Percentiles rank a stretch among this genome's conserved stretches.
Evolutionary conservation across 2,797 vertebrate genomes (phyloP).

Genomic region (Phoebastria nigripes): DNA sequence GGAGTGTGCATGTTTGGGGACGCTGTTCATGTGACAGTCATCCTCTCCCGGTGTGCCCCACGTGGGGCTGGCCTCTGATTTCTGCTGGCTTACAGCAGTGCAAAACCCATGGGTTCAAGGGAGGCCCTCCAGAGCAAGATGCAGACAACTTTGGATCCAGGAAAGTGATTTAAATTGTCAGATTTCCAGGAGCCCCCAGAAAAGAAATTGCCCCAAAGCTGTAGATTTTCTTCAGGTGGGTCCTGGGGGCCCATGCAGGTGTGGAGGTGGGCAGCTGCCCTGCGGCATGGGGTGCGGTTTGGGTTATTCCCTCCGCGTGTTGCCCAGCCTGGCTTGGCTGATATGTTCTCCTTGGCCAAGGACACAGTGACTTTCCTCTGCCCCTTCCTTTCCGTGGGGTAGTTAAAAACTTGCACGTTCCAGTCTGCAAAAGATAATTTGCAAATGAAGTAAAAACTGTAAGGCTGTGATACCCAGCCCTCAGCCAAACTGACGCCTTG

Average conservation of each 20-base stretch:
- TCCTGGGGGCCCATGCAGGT: neutral
- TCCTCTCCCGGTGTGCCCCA: neutral
- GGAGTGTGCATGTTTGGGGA: neutral
- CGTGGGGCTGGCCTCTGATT: neutral
- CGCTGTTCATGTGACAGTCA: neutral
- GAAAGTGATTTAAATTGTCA: neutral
- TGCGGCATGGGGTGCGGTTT: neutral
- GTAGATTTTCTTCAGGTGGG: neutral
- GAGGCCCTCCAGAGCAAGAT: neutral
- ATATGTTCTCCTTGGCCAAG: neutral
- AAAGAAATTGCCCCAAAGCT: neutral
- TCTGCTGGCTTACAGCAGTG: neutral
- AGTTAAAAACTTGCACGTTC: neutral
- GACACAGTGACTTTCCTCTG: neutral
- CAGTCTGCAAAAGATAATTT: neutral
- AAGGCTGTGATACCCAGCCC: neutral
- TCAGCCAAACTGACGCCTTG: neutral
- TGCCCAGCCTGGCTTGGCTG: neutral
- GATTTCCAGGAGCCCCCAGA: neutral
- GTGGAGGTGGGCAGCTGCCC: neutral
- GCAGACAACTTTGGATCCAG: neutral
- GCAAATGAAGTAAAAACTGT: neutral
- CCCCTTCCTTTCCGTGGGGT: neutral
- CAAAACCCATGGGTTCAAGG: neutral
- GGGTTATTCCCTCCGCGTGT: fast-evolving